phyloP scores from a whole-genome alignment of 2,888 invertebrate species.

The Onchidella celtica region DNA sequence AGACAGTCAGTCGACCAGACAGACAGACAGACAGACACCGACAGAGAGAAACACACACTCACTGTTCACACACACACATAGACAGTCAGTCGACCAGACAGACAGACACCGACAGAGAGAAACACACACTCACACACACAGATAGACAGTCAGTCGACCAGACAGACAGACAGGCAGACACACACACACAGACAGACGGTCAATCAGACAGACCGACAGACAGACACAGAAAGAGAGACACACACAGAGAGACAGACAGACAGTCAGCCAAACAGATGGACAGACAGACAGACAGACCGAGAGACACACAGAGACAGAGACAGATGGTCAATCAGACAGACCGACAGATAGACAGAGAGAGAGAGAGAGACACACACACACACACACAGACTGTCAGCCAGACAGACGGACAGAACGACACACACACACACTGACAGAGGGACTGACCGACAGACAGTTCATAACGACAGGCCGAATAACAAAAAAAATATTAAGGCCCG shows the following conservation, averaged over 20 bases:
- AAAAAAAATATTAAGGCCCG: too few relatives aligned
- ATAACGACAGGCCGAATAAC: too few relatives aligned
- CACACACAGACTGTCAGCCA: not conserved
- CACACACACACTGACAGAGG: not conserved
- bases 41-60: too few relatives aligned
- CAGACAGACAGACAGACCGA: not conserved
- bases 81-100: too few relatives aligned
- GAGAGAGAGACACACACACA: not conserved
- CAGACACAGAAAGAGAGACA: not conserved
- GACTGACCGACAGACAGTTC: not conserved
- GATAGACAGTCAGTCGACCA: not conserved
- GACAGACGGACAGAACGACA: not conserved
- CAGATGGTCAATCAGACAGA: not conserved
- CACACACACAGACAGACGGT: not conserved
- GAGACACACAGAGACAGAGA: not conserved
- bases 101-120: not conserved
- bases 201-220: not conserved
- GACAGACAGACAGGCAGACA: not conserved
- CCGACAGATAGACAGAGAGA: not conserved
- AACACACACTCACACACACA: not conserved
- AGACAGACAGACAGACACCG: not conserved
- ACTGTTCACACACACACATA: not conserved
- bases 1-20: not conserved
- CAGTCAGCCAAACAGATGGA: not conserved
- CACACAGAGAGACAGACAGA: not conserved